Conservation (phyloP, 2,113 vertebrate genomes). For the Pachycephala philippinensis region DNA sequence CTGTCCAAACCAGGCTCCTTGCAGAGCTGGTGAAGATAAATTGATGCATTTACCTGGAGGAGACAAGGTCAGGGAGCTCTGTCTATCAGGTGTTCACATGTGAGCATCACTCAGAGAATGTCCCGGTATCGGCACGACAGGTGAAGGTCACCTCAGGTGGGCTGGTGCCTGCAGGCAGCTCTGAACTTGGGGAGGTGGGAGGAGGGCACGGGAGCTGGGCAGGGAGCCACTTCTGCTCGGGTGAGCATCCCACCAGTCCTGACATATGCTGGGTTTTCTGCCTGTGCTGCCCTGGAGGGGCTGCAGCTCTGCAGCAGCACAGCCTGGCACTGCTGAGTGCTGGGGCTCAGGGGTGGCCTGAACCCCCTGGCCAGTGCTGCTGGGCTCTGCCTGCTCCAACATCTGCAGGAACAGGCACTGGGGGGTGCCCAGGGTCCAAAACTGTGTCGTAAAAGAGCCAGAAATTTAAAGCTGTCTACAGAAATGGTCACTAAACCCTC, state of each 20-base stretch:
- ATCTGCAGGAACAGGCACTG: background rate
- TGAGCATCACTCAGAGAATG: background rate
- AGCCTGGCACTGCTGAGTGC: background rate
- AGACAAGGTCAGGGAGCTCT: background rate
- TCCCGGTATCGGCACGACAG: accelerated
- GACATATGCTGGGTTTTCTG: background rate
- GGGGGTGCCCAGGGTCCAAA: background rate
- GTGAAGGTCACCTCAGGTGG: background rate
- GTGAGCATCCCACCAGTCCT: background rate
- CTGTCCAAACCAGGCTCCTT: background rate
- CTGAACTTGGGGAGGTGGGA: background rate
- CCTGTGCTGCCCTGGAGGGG: background rate
- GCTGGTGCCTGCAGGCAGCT: background rate
- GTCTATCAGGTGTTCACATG: background rate
- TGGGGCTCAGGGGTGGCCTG: background rate
- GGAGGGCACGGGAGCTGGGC: background rate
- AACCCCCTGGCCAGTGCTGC: background rate
- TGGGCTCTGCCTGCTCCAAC: background rate
- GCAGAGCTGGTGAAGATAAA: background rate
- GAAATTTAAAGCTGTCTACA: background rate
- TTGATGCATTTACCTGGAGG: background rate
- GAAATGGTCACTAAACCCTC: background rate
- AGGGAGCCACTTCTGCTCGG: background rate
- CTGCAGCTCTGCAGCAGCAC: background rate
- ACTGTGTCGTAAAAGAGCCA: background rate